phyloP scores from a whole-genome alignment of 2,113 vertebrate species.

The Alethe castanea region DNA sequence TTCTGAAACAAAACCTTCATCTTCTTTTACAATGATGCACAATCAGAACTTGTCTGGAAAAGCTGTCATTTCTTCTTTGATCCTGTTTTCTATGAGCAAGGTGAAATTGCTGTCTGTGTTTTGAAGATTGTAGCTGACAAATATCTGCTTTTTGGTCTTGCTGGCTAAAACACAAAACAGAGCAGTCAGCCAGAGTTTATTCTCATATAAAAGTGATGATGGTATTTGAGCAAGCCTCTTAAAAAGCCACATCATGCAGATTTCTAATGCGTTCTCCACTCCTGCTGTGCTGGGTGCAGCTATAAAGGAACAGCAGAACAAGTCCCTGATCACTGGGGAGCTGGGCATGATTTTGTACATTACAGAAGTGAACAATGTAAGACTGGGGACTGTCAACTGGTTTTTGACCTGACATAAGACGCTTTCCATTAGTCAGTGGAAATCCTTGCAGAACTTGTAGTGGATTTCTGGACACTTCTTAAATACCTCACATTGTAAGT shows the following conservation, averaged over 20 bases:
- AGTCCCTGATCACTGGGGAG: rapidly evolving
- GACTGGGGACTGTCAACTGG: neutral
- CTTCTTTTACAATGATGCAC: neutral
- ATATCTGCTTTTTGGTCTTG: slow-evolving; percentile 95
- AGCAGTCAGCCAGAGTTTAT: neutral
- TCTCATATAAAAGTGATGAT: neutral
- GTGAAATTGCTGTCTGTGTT: slow-evolving; percentile 80
- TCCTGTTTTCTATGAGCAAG: slow-evolving; percentile 89
- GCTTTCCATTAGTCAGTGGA: neutral
- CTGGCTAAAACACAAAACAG: slow-evolving; percentile 80
- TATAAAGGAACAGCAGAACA: neutral
- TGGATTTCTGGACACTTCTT: neutral
- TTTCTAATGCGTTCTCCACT: neutral
- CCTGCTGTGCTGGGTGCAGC: neutral
- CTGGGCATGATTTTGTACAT: neutral
- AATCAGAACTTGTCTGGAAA: slow-evolving; percentile 89
- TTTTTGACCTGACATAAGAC: neutral
- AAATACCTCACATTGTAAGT: neutral
- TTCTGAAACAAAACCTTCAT: slow-evolving; percentile 5
- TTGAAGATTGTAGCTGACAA: slow-evolving; percentile 91
- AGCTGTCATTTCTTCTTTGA: slow-evolving; percentile 91
- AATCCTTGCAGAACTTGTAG: neutral
- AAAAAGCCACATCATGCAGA: neutral
- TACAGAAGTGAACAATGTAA: neutral
- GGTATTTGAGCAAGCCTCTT: neutral